These are phyloP conservation scores for Neopipo cinnamomea DNA, from an alignment of 2,113 vertebrate species.

Conservation along the genomic window DNA sequence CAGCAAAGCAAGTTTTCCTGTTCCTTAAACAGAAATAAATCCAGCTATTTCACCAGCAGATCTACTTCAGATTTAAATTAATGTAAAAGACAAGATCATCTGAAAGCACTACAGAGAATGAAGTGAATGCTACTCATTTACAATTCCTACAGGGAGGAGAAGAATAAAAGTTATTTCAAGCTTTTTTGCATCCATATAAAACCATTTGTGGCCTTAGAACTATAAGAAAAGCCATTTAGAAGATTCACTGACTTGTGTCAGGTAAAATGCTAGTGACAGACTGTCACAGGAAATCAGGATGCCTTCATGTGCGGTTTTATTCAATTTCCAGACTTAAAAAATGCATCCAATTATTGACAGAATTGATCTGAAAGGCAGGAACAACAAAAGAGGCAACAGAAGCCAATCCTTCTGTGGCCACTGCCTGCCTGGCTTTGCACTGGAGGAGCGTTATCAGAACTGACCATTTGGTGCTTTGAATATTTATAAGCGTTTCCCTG, in stretches of 20 bases:
- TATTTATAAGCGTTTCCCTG: slow-evolving; percentile 47
- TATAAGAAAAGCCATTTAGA: slow-evolving; percentile 63
- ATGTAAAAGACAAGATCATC: slow-evolving; percentile 26
- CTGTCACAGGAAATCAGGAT: slow-evolving; percentile 57
- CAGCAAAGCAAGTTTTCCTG: not conserved
- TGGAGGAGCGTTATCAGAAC: slow-evolving; percentile 7
- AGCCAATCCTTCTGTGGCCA: slow-evolving; percentile 39
- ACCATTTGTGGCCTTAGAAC: slow-evolving; percentile 46
- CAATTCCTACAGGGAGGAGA: slow-evolving; percentile 41
- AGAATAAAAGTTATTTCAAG: slow-evolving; percentile 62
- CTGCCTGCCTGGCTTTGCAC: not conserved
- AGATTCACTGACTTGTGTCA: slow-evolving; percentile 60
- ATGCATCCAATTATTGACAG: slow-evolving; percentile 59
- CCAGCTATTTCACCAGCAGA: not conserved
- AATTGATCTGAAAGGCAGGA: slow-evolving; percentile 55
- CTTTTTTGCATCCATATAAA: slow-evolving; percentile 8
- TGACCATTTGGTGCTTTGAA: slow-evolving; percentile 53
- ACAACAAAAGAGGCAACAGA: slow-evolving; percentile 31
- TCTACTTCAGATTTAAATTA: not conserved
- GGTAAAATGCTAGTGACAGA: slow-evolving; percentile 66
- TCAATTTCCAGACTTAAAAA: slow-evolving; percentile 56
- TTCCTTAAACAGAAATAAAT: not conserved
- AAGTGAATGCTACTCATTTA: slow-evolving; percentile 16
- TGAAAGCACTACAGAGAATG: not conserved
- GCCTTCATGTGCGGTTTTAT: slow-evolving; percentile 32